phyloP scores from a whole-genome alignment of 37 sponge, comb jelly and placozoan species.

The Axinella damicornis region DNA sequence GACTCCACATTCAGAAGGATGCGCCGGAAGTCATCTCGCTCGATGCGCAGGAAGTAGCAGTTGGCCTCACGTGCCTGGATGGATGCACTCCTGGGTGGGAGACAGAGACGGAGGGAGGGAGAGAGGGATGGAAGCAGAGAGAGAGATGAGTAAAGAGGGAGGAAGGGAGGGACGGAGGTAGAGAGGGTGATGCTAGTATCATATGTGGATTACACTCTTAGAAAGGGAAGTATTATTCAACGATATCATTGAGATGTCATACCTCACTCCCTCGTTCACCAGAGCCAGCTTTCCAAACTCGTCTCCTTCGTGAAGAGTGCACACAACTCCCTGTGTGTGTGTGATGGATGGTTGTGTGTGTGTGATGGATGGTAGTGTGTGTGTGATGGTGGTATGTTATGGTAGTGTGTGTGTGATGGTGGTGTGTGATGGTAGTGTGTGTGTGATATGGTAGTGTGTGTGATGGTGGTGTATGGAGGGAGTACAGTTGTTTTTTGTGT shows the following conservation, averaged over 20 bases:
- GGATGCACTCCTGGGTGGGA: conserved; percentile 43
- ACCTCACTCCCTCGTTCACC: conserved; percentile 75
- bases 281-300: conserved; percentile 92
- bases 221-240: too few species aligned
- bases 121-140: too few species aligned
- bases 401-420: background rate
- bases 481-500: background rate
- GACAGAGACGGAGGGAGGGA: background rate
- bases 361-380: too few species aligned
- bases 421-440: too few species aligned
- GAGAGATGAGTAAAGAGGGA: too few species aligned
- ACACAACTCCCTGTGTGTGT: conserved; percentile 75
- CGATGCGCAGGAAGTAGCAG: conserved; percentile 77
- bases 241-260: too few species aligned
- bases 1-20: conserved; percentile 83
- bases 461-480: background rate
- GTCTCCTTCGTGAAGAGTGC: conserved; percentile 88
- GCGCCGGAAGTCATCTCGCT: conserved; percentile 81
- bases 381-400: background rate
- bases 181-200: too few species aligned
- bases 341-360: too few species aligned
- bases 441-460: too few species aligned
- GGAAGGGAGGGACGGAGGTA: too few species aligned
- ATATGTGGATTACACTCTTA: too few species aligned
- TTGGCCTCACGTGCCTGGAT: conserved; percentile 66